Percentiles rank a stretch among this genome's conserved stretches.
These are phyloP conservation scores for Colossoma macropomum DNA, from an alignment of 2,113 vertebrate species.

Conservation along the genomic window DNA sequence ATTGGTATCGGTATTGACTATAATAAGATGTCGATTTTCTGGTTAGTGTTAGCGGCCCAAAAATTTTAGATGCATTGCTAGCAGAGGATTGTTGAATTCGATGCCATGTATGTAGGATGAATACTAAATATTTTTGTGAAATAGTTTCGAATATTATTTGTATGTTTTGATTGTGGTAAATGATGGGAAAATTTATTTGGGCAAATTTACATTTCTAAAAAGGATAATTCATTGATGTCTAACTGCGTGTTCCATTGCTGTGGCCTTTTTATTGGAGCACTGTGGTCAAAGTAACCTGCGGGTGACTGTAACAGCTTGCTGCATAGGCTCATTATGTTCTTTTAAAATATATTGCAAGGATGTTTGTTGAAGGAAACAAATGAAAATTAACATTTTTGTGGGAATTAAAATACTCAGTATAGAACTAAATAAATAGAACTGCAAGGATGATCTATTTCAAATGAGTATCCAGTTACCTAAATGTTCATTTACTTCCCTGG, in stretches of 20 bases:
- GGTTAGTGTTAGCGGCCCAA: too few relatives aligned
- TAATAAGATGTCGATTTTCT: too few relatives aligned
- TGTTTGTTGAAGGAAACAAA: conserved; percentile 22
- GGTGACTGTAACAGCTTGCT: conserved; percentile 20
- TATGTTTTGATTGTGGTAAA: neutral
- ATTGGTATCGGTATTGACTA: too few relatives aligned
- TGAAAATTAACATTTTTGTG: conserved; percentile 15
- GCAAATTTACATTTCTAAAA: neutral
- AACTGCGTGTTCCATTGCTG: neutral
- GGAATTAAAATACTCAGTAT: conserved; percentile 13
- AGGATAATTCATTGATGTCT: neutral
- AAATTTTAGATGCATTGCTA: too few relatives aligned
- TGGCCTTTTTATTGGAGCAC: conserved; percentile 24
- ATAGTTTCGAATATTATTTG: neutral
- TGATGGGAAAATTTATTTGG: neutral
- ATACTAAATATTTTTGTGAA: neutral
- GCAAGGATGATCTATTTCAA: conserved; percentile 31
- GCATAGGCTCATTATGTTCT: conserved; percentile 2
- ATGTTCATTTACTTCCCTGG: conserved; percentile 15
- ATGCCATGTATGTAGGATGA: neutral
- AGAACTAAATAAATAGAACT: conserved; percentile 32
- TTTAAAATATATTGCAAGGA: conserved; percentile 17
- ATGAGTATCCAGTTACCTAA: conserved; percentile 27
- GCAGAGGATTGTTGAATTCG: too few relatives aligned
- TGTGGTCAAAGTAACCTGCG: conserved; percentile 1